These are phyloP conservation scores for Odontophorus gujanensis DNA, from an alignment of 2,113 vertebrate species.

Conservation along the genomic window DNA sequence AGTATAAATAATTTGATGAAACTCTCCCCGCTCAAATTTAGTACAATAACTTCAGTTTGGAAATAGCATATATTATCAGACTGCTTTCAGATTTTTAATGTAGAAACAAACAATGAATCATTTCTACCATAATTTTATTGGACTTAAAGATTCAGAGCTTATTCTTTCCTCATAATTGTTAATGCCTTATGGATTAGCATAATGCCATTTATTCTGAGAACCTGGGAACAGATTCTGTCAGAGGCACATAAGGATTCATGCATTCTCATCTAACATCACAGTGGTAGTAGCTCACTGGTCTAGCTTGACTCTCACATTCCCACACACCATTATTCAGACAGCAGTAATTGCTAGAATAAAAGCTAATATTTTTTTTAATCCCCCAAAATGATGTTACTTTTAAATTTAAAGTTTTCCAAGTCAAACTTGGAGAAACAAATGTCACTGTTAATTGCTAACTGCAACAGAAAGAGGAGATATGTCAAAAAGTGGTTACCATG, in stretches of 20 bases:
- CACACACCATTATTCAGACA: not conserved
- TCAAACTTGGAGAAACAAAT: not conserved
- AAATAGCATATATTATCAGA: not conserved
- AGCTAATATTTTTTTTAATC: not conserved
- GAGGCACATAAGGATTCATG: not conserved
- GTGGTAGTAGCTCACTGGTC: not conserved
- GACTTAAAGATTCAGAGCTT: not conserved
- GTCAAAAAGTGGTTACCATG: not conserved
- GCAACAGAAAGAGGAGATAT: not conserved
- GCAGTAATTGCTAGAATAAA: not conserved
- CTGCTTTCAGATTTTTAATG: not conserved
- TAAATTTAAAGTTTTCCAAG: not conserved
- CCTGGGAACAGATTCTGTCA: not conserved
- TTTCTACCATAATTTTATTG: not conserved
- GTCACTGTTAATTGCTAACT: not conserved
- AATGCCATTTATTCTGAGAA: not conserved
- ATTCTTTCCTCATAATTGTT: not conserved
- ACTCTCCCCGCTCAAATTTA: not conserved
- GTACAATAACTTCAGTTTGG: not conserved
- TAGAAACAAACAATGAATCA: not conserved
- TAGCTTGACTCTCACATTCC: not conserved
- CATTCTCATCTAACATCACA: not conserved
- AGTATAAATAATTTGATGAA: slow-evolving; percentile 26
- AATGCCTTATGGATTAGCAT: not conserved
- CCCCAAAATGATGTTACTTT: not conserved